These are phyloP conservation scores for Australoheros facetus DNA, from an alignment of 2,797 vertebrate genomes.

Conservation along the genomic window DNA sequence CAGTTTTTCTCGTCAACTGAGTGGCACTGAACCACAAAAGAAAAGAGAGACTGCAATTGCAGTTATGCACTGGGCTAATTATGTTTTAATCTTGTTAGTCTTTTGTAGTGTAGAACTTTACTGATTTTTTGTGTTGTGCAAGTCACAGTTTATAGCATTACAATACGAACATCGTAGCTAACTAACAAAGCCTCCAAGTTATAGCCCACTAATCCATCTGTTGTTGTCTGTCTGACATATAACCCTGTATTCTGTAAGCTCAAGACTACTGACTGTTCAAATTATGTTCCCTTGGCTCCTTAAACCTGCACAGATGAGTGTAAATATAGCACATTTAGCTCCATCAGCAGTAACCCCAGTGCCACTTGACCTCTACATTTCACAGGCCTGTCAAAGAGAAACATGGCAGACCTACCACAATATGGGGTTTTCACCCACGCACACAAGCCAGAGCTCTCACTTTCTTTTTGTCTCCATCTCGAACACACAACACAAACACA, in stretches of 20 bases:
- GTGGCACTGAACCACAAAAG: too few relatives aligned
- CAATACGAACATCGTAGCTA: background rate
- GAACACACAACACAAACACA: background rate
- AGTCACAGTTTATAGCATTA: background rate
- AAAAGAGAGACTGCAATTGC: background rate
- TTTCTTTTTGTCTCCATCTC: background rate
- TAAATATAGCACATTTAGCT: conserved; percentile 5
- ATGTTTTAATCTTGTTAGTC: background rate
- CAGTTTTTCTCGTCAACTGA: background rate
- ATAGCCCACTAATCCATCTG: background rate
- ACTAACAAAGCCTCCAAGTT: background rate
- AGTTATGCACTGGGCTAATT: background rate
- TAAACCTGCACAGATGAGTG: background rate
- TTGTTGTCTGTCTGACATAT: background rate
- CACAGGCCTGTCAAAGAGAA: conserved; percentile 24
- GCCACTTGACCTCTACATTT: conserved; percentile 34
- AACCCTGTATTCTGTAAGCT: background rate
- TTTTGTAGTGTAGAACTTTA: background rate
- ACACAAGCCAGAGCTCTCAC: background rate
- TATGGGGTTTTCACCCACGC: conserved; percentile 8
- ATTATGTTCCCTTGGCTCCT: background rate
- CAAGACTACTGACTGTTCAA: background rate
- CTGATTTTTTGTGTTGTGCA: background rate
- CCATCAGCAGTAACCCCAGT: conserved; percentile 21
- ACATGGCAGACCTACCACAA: background rate